These are phyloP conservation scores for Synergus gifuensis DNA, from an alignment of 2,888 invertebrate species.

Conservation along the genomic window DNA sequence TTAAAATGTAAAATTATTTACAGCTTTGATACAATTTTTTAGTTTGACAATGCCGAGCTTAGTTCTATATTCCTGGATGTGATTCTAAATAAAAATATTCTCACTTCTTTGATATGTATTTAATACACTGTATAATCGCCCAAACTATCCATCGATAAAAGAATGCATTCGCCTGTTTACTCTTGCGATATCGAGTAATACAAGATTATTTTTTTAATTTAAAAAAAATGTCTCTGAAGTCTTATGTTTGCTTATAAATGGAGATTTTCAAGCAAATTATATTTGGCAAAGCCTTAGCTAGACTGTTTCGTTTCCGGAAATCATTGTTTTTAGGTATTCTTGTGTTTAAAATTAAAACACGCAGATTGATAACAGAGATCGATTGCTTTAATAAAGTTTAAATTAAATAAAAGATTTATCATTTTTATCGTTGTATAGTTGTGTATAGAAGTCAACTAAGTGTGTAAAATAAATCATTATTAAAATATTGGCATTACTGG, in stretches of 20 bases:
- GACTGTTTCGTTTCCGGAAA: neutral
- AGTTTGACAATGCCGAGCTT: neutral
- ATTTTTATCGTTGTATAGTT: conserved; percentile 77
- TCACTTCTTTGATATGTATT: conserved; percentile 20
- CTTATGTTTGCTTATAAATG: neutral
- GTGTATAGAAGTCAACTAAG: conserved; percentile 76
- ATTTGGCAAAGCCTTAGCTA: neutral
- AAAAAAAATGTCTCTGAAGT: neutral
- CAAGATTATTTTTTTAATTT: neutral
- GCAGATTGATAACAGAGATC: neutral
- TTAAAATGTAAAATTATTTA: neutral
- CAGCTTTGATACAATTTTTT: neutral
- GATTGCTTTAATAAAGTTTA: conserved; percentile 22
- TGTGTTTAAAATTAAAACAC: neutral
- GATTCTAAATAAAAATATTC: conserved; percentile 19
- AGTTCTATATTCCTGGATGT: neutral
- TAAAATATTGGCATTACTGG: conserved; percentile 44
- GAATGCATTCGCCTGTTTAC: conserved; percentile 46
- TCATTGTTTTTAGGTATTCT: neutral
- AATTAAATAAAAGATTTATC: conserved; percentile 61
- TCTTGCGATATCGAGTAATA: conserved; percentile 8
- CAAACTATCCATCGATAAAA: conserved; percentile 45
- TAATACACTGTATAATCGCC: conserved; percentile 30
- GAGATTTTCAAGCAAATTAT: neutral
- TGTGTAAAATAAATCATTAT: conserved; percentile 76